Conservation (phyloP, 2,113 vertebrate species). For the Ardeotis arabs region DNA sequence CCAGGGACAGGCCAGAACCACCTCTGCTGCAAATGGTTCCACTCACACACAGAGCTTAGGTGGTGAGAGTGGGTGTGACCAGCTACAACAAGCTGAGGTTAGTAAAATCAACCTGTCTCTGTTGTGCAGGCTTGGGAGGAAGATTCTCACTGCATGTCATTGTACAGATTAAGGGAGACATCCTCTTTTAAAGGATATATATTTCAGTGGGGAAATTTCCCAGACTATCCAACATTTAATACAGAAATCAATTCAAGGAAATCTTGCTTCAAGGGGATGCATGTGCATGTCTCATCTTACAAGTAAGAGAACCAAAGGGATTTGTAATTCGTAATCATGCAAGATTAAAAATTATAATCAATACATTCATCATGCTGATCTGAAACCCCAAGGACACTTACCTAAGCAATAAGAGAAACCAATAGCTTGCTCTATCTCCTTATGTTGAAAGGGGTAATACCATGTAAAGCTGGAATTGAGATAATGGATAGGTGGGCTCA, state of each 20-base stretch:
- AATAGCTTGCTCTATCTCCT: background rate
- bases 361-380: background rate
- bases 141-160: background rate
- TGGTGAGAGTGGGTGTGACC: background rate
- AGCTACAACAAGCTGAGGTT: background rate
- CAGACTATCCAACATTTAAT: background rate
- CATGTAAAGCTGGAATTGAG: background rate
- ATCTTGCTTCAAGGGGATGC: background rate
- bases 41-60: background rate
- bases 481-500: background rate
- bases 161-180: background rate
- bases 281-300: background rate
- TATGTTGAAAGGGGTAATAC: background rate
- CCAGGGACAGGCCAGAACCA: background rate
- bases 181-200: background rate
- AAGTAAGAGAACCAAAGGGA: background rate
- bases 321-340: background rate
- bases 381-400: background rate
- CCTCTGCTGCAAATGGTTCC: background rate
- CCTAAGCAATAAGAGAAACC: background rate
- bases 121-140: background rate
- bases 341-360: slow-evolving; percentile 29
- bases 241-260: background rate
- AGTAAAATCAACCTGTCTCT: background rate
- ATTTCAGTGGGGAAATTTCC: background rate